These are phyloP conservation scores for Aleiodes alternator DNA, from an alignment of 2,888 invertebrate species.

Conservation along the genomic window DNA sequence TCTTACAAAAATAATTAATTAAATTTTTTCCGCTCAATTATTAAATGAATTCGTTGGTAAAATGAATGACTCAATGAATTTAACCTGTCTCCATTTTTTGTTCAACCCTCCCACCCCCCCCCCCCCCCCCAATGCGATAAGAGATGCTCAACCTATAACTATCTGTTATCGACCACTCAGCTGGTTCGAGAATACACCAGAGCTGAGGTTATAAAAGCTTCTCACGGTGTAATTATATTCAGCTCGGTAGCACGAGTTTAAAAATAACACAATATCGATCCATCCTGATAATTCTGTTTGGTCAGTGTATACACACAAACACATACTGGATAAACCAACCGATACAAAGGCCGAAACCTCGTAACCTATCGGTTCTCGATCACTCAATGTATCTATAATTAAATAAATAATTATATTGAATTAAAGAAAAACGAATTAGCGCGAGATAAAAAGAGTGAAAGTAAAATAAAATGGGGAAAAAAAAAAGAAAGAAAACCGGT, in stretches of 20 bases:
- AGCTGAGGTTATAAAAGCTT: conserved; percentile 42
- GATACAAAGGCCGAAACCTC: conserved; percentile 9
- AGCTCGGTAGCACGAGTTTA: conserved; percentile 36
- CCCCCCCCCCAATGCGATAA: neutral
- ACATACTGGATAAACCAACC: neutral
- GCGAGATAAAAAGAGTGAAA: conserved; percentile 4
- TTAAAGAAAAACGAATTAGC: neutral
- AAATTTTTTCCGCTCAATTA: conserved; percentile 15
- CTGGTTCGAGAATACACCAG: conserved; percentile 3
- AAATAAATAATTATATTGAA: conserved; percentile 22
- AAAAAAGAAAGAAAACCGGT: neutral
- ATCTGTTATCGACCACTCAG: conserved; percentile 21
- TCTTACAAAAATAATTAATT: conserved; percentile 27
- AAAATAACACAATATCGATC: conserved; percentile 51
- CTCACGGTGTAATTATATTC: conserved; percentile 48
- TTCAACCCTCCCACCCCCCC: neutral
- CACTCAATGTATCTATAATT: conserved; percentile 16
- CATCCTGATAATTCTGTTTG: conserved; percentile 21
- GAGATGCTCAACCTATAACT: conserved; percentile 1
- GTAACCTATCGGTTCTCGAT: neutral
- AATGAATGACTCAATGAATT: conserved; percentile 21
- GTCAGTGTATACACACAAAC: conserved; percentile 4
- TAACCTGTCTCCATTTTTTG: neutral
- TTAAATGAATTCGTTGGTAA: neutral
- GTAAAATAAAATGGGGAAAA: neutral